Evolutionary conservation across 2,888 invertebrate genomes (phyloP).

Genomic region (Synanthedon myopaeformis): DNA sequence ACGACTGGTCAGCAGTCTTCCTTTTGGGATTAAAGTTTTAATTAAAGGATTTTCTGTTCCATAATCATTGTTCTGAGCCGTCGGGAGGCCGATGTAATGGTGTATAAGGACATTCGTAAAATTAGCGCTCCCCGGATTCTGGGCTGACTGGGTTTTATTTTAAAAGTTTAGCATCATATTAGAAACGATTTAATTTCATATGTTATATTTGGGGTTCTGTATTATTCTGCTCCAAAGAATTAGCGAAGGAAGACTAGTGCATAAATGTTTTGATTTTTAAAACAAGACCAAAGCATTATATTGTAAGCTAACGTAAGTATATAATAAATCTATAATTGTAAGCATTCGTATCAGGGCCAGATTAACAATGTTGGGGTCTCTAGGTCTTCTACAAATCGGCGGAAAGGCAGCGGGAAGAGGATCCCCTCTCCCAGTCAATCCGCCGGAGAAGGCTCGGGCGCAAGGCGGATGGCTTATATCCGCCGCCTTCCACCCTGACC

Average conservation of each 20-base stretch:
- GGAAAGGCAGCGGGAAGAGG: no score
- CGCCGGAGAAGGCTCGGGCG: no score
- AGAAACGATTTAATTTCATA: conserved; percentile 1
- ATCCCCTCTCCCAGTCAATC: no score
- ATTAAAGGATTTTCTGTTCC: conserved; percentile 47
- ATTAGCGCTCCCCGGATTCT: conserved; percentile 18
- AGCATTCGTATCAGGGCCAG: no score
- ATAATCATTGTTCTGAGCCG: conserved; percentile 36
- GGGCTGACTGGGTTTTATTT: conserved; percentile 9
- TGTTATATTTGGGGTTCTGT: background rate
- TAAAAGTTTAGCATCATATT: conserved; percentile 5
- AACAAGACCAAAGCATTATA: no score
- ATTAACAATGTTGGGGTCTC: no score
- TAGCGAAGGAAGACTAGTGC: background rate
- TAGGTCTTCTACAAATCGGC: no score
- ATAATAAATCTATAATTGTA: no score
- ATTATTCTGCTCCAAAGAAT: background rate
- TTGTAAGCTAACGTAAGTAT: no score
- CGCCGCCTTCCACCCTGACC: no score
- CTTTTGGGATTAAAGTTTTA: conserved; percentile 47
- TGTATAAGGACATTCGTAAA: conserved; percentile 31
- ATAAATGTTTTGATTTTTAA: background rate
- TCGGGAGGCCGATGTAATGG: conserved; percentile 14
- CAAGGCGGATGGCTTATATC: no score
- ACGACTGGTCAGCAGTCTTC: conserved; percentile 24